Evolutionary conservation across 2,113 vertebrate genomes (phyloP), one percentile per base, ranked within the genome.

Genomic region (Mustela nigripes): DNA sequence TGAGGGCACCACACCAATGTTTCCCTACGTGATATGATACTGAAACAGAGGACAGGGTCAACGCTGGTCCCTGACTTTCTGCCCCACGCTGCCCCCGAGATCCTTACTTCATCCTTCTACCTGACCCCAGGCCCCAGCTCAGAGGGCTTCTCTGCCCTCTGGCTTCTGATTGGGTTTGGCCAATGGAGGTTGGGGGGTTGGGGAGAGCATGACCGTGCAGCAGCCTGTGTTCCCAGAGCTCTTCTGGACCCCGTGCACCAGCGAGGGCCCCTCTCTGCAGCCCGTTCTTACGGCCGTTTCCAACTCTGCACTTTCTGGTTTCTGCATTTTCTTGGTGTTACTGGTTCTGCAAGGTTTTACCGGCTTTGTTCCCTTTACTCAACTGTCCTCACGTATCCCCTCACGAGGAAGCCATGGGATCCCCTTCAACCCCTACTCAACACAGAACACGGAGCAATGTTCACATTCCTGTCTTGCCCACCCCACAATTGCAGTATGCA

Each of bases 81-180:
- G 7, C 7, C 39, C 22, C 0, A 1, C 0, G 0, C 18, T 36
- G 22, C 11, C 36, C 12, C 5, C 0, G 0, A 36, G 65, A n/a
- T 8, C 11, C 7, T 60, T 4, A 10, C 48, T 39, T n/a, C 22
- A 7, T 53, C 42, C 22, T 50, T 50, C 31, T 3, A 8, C 21
- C 39, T 11, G 19, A 60, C 14, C 56, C 58, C 24, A 0, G 4
- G 12, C 19, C 16, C 28, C 8, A 26, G 5, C 36, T n/a, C 19
- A 45, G 19, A 33, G 48, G 33, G 14, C 33, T 28, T 33, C 15
- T n/a, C 9, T 11, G 36, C 16, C 24, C 10, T 58, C 24, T 39
- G 39, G 31, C 33, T 48, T 48, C 71, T 48, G 21, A 8, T n/a
- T 78, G 26, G 15, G 28, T 48, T 36, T 18, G 73, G 8, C 31